Base-by-base conservation (phyloP, 2,113 vertebrate species). In the Tupaia tana region DNA sequence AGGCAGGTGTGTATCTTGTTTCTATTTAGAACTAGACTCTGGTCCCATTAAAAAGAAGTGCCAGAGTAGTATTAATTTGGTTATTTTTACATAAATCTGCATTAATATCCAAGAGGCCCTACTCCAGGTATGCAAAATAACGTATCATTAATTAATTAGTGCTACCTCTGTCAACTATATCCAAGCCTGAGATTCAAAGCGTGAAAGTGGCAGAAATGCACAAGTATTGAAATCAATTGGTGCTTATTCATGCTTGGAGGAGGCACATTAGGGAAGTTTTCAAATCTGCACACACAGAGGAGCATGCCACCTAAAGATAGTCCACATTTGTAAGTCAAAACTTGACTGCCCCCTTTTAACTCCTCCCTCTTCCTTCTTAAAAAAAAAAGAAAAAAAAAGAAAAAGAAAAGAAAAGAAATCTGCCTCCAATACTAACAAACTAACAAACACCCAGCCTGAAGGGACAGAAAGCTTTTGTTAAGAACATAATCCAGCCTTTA, bases 61-160 rank as follows among this genome's bases (percentile, higher is more conserved):
- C 19, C 52, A 93, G 3, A 67, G 54, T 14, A 73, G 82, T 73
- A 77, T 94, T 92, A 75, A 94, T 96, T 91, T 96, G 93, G 70
- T 84, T 96, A 91, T 92, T 94, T 97, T 97, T 93, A 81, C 86
- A 94, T 91, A 96, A 88, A 96, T 95, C 71, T 96, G 83, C 70
- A 86, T 96, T 91, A 83, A 93, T 96, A 94, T 79, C 19, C 27
- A 86, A 86, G 54, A 97, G 27, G 7, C 22, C 31, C 31, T 81
- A 90, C 67, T 93, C 4, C 59, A 88, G 24, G 70, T 87, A 88
- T 86, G 81, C 80, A 97, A 95, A 96, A 92, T 96, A 91, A 90
- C 88, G 63, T 78, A 75, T 82, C 58, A 58, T 96, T 96, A 86
- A 87, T 94, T 95, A 95, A 96, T 95, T 89, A 89, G 52, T 59